These are phyloP conservation scores for Dendropsophus ebraccatus DNA, from an alignment of 2,113 vertebrate genomes.

Conservation along the genomic window DNA sequence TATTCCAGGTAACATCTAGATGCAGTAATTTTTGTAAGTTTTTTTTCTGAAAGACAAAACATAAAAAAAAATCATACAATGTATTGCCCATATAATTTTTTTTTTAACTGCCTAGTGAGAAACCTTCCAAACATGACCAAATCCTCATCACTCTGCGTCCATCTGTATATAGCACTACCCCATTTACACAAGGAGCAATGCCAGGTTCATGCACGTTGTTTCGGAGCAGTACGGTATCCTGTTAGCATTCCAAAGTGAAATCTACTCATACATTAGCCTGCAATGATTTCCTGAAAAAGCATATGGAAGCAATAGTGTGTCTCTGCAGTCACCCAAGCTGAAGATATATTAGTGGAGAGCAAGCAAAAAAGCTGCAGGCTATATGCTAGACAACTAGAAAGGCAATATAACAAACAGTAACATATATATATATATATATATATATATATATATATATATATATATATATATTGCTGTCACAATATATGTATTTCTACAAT, in stretches of 20 bases:
- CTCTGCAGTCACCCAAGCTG: constrained; percentile 69
- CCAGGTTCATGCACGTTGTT: constrained; percentile 63
- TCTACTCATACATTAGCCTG: constrained; percentile 81
- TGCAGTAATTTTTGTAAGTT: too few relatives aligned
- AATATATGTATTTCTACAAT: too few relatives aligned
- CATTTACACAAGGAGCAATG: not conserved
- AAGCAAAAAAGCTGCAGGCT: constrained; percentile 48
- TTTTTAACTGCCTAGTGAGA: too few relatives aligned
- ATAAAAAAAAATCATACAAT: too few relatives aligned
- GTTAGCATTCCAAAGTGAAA: constrained; percentile 84
- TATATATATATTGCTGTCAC: too few relatives aligned
- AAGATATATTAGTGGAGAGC: constrained; percentile 65
- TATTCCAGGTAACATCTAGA: too few relatives aligned
- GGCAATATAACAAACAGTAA: too few relatives aligned
- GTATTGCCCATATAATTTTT: too few relatives aligned
- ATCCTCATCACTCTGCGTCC: not conserved
- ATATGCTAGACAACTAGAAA: not conserved
- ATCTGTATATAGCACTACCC: not conserved
- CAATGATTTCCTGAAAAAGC: constrained; percentile 81
- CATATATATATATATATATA: not conserved
- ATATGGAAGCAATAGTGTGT: constrained; percentile 95
- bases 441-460: not conserved
- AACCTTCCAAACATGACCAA: too few relatives aligned
- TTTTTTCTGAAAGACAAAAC: too few relatives aligned
- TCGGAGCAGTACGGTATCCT: constrained; percentile 77